Evolutionary conservation across 1,140 invertebrate species (phyloP), one percentile per base, ranked within the genome.

Genomic region (Homarus americanus): DNA sequence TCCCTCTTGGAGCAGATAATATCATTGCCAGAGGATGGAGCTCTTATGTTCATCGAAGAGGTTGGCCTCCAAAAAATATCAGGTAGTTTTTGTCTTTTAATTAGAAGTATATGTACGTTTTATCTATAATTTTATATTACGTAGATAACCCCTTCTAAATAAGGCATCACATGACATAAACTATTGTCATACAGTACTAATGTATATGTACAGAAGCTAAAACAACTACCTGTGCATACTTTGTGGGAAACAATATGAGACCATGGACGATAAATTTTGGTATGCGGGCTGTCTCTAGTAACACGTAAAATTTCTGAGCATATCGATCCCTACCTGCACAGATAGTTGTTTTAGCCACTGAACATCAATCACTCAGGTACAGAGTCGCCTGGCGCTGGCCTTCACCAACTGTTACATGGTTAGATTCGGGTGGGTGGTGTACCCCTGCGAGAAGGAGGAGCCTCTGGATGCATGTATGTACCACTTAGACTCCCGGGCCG

Each of bases 321-420:
- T n/a, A n/a, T n/a, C n/a, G n/a, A n/a, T n/a, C n/a, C n/a, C n/a
- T n/a, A n/a, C 2, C 36, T 49, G 24, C 5, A 24, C 1, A 24
- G 10, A 34, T 49, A 28, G 7, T 44, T 49, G n/a, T 44, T 28
- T 9, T 28, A n/a, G n/a, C n/a, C n/a, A n/a, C n/a, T n/a, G n/a
- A n/a, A n/a, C n/a, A n/a, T n/a, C n/a, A n/a, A n/a, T n/a, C n/a
- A n/a, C 12, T 76, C 72, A 90, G 87, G 72, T 90, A 3, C 87
- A 90, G 34, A 90, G 87, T 53, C 79, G 80, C 24, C 69, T 90
- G 3, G 80, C 87, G 15, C 44, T 90, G n/a, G 10, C 80, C 24
- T 90, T 90, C 72, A 90, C 87, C 20, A 90, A 84, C 38, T 90
- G 87, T 38, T 90, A 84, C 72, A 28, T 84, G 69, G 10, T 32